Percentiles rank a stretch among this genome's conserved stretches.
Evolutionary conservation across 2,113 vertebrate species (phyloP).

Genomic region (Triplophysa tibetana): DNA sequence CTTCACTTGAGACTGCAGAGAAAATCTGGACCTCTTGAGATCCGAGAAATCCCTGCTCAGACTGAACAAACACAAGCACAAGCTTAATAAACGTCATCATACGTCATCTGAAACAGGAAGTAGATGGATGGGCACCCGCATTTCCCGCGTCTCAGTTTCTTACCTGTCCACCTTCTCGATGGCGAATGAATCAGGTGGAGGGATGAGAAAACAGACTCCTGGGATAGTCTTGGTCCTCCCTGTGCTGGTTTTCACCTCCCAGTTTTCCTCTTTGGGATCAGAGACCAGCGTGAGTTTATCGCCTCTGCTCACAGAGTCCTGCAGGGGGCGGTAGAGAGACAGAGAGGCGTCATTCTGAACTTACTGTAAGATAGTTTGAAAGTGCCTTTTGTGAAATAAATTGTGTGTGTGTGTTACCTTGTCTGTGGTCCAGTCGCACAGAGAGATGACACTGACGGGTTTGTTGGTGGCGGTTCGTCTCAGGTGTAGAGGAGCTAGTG

Average conservation of each 20-base stretch:
- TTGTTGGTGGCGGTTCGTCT: conserved; percentile 70
- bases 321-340: not conserved
- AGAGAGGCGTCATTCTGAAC: too few relatives aligned
- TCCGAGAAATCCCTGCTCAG: conserved; percentile 75
- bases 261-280: conserved; percentile 77
- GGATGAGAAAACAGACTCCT: conserved; percentile 84
- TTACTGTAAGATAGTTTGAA: too few relatives aligned
- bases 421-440: conserved; percentile 89
- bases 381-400: not conserved
- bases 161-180: conserved; percentile 79
- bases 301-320: conserved; percentile 77
- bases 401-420: conserved; percentile 69
- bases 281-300: conserved; percentile 80
- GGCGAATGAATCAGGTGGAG: conserved; percentile 81
- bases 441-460: conserved; percentile 71
- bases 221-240: conserved; percentile 77
- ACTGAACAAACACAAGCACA: conserved; percentile 67
- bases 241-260: conserved; percentile 77
- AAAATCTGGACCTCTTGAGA: conserved; percentile 76
- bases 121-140: not conserved
- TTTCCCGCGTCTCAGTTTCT: not conserved
- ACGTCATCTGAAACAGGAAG: not conserved
- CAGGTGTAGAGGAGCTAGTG: conserved; percentile 79
- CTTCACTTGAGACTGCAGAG: conserved; percentile 67
- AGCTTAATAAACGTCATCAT: not conserved